These are phyloP conservation scores for Batillaria attramentaria DNA, from an alignment of 1,140 invertebrate species.

Conservation along the genomic window DNA sequence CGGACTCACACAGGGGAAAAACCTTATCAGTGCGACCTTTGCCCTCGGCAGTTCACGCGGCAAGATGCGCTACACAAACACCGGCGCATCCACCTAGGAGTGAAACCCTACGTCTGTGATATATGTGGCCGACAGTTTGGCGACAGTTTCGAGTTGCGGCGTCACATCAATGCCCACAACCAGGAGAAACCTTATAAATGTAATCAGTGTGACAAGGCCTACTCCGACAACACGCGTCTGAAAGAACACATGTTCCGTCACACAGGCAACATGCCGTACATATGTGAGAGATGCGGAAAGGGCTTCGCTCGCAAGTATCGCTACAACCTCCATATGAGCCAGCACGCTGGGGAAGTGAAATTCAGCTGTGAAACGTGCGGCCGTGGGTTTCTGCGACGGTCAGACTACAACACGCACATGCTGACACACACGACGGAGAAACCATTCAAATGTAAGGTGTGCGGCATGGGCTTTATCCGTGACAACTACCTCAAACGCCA, in stretches of 20 bases:
- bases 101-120: constrained; percentile 27
- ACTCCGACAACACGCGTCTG: constrained; percentile 15
- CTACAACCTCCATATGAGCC: constrained; percentile 39
- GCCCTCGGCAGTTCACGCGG: constrained; percentile 34
- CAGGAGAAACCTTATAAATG: constrained; percentile 37
- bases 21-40: constrained; percentile 37
- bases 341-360: constrained; percentile 44
- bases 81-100: constrained; percentile 22
- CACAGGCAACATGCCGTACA: constrained; percentile 28
- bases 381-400: constrained; percentile 32
- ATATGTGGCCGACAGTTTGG: constrained; percentile 27
- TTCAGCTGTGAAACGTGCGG: constrained; percentile 45
- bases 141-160: constrained; percentile 21
- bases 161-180: constrained; percentile 30
- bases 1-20: constrained; percentile 44
- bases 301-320: constrained; percentile 65
- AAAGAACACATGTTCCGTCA: constrained; percentile 29
- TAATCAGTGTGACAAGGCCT: constrained; percentile 29
- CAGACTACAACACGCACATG: constrained; percentile 53
- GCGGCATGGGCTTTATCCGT: constrained; percentile 59
- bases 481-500: constrained; percentile 51
- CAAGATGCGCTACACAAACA: constrained; percentile 27
- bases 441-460: constrained; percentile 68
- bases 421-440: constrained; percentile 65
- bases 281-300: constrained; percentile 39